These are phyloP conservation scores for Ephialtes manifestator DNA, from an alignment of 2,888 invertebrate genomes.

Conservation along the genomic window DNA sequence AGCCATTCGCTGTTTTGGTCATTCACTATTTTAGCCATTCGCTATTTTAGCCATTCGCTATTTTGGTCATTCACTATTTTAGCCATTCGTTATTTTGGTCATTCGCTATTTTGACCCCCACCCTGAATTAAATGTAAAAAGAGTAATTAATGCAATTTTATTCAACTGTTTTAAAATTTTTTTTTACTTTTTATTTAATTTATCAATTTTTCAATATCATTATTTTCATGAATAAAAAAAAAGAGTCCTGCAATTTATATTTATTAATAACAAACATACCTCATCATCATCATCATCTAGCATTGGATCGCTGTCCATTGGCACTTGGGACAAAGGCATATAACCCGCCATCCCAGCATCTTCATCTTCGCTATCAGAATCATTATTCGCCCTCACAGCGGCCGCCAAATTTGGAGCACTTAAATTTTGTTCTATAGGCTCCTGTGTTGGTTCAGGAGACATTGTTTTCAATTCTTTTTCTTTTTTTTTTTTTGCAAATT, in stretches of 20 bases:
- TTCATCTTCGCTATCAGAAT: constrained; percentile 83
- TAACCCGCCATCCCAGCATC: constrained; percentile 79
- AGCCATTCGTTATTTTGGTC: too few species aligned
- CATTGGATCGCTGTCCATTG: constrained; percentile 79
- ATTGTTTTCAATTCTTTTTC: constrained; percentile 70
- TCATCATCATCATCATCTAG: constrained; percentile 80
- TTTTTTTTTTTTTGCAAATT: neutral
- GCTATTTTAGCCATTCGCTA: too few species aligned
- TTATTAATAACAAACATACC: constrained; percentile 34
- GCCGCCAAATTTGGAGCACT: constrained; percentile 74
- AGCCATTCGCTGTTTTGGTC: too few species aligned
- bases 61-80: too few species aligned
- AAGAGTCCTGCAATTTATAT: neutral
- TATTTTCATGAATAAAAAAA: too few species aligned
- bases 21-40: too few species aligned
- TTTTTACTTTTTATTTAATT: too few species aligned
- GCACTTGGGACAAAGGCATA: constrained; percentile 80
- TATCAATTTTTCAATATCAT: too few species aligned
- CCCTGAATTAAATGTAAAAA: too few species aligned
- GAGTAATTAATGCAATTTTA: too few species aligned
- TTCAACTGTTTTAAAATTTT: too few species aligned
- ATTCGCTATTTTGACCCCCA: too few species aligned
- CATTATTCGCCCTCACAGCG: constrained; percentile 74
- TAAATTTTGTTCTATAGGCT: constrained; percentile 79
- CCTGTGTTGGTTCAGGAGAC: constrained; percentile 83